Conservation (phyloP, 2,888 invertebrate genomes). For the Epistrophe grossulariae region DNA sequence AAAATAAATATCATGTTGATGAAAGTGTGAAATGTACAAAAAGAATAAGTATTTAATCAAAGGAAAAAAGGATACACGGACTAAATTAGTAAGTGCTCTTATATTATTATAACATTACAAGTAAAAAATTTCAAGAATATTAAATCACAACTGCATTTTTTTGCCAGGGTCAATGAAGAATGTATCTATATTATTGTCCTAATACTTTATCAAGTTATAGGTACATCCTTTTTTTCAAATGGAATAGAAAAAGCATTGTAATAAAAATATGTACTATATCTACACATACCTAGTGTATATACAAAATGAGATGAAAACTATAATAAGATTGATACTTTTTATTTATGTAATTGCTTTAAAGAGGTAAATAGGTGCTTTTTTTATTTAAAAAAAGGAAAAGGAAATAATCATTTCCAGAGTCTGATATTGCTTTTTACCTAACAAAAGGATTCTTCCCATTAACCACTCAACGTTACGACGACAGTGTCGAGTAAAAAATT, state of each 20-base stretch:
- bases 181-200: constrained; percentile 69
- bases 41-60: constrained; percentile 17
- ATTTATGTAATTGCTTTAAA: constrained; percentile 62
- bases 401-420: constrained; percentile 28
- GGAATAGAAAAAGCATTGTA: neutral
- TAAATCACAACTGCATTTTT: constrained; percentile 13
- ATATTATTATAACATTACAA: neutral
- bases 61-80: constrained; percentile 41
- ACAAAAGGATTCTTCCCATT: constrained; percentile 43
- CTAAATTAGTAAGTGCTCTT: constrained; percentile 40
- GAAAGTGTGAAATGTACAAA: constrained; percentile 43
- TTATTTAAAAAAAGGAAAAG: neutral
- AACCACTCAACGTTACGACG: constrained; percentile 25
- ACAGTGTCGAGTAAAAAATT: neutral
- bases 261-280: neutral
- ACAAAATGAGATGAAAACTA: constrained; percentile 32
- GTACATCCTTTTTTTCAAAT: constrained; percentile 17
- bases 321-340: constrained; percentile 18
- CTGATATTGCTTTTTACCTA: constrained; percentile 7
- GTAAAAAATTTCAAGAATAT: neutral
- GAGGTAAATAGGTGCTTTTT: neutral
- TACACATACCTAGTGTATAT: constrained; percentile 1
- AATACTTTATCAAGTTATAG: constrained; percentile 18
- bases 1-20: constrained; percentile 15
- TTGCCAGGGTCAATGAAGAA: constrained; percentile 65